Base-by-base conservation (phyloP, 2,797 vertebrate species). In the Micropoecilia bifurca region DNA sequence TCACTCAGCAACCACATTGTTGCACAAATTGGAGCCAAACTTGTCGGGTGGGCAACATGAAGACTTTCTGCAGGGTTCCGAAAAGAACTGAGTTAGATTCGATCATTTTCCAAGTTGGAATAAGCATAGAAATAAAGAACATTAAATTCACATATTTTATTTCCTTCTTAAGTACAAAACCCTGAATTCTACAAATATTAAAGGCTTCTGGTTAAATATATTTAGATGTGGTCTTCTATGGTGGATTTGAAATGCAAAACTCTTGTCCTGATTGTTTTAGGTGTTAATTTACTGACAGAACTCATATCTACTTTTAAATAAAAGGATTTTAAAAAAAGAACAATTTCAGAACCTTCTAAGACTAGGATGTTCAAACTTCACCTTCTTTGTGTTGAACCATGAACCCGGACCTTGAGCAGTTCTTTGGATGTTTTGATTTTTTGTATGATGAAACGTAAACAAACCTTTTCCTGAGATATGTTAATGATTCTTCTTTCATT, bases 1-100 rank as follows among this genome's bases (percentile, higher is more conserved):
- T 48, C 72, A 72, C 83, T 82, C 86, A 89, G 83, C 83, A 81
- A 69, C 82, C 79, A 46, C 75, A 73, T 84, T 83, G 82, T 82
- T 88, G 53, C 25, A 47, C 72, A 57, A 74, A 76, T 57, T 78
- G 61, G 73, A 74, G 74, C 48, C 28, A 43, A 80, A 76, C 36
- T 10, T 47, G 53, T 43, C 13, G 20, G 28, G 22, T 55, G 2
- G 50, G n/a, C 18, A 30, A 43, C 22, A 46, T 18, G 13, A 16
- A 28, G 68, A 46, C 41, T 28, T 71, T 46, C 22, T 71, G 68
- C 41, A n/a, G 68, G 12, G 68, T 28, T 45, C 41, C 41, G 1
- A 18, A 7, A 18, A 45, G 25, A 13, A 8, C 4, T 0, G 41
- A 14, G 68, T 28, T 71, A 7, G 13, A 71, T 14, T 71, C 14